These are phyloP conservation scores for Halocynthia roretzi DNA, from an alignment of 23 tunicate genomes.

Conservation along the genomic window DNA sequence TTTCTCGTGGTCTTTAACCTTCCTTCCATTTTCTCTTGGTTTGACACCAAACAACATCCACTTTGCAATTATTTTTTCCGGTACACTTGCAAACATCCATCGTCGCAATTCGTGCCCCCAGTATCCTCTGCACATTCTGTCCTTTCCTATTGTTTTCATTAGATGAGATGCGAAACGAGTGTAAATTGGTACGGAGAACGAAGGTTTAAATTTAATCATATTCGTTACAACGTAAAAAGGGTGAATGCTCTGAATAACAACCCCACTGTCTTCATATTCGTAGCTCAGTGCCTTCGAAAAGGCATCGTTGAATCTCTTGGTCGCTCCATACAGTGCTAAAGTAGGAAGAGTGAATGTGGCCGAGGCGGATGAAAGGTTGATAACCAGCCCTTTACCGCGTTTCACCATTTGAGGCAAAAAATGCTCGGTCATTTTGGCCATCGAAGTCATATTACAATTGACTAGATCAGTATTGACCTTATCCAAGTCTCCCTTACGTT, in stretches of 20 bases:
- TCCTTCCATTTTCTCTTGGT: too few species aligned
- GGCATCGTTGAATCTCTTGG: constrained; percentile 70
- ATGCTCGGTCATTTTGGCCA: constrained; percentile 43
- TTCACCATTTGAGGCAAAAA: constrained; percentile 58
- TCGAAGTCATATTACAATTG: constrained; percentile 49
- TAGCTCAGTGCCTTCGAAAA: constrained; percentile 39
- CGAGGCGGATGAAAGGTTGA: constrained; percentile 70
- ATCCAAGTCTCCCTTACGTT: not conserved
- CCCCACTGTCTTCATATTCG: constrained; percentile 55
- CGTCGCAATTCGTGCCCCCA: constrained; percentile 49
- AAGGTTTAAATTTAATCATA: constrained; percentile 33
- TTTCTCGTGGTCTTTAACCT: too few species aligned
- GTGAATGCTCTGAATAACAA: constrained; percentile 58
- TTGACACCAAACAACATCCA: too few species aligned
- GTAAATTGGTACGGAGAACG: constrained; percentile 34
- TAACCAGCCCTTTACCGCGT: constrained; percentile 48
- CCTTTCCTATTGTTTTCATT: constrained; percentile 49
- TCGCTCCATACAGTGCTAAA: constrained; percentile 51
- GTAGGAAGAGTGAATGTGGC: constrained; percentile 51
- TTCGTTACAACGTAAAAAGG: constrained; percentile 67
- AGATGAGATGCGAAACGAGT: constrained; percentile 30
- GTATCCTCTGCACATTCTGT: constrained; percentile 41
- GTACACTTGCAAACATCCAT: too few species aligned
- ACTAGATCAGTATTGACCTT: constrained; percentile 28
- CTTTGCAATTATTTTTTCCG: too few species aligned